Base-by-base conservation (phyloP, 2,113 vertebrate genomes). In the Colossoma macropomum region DNA sequence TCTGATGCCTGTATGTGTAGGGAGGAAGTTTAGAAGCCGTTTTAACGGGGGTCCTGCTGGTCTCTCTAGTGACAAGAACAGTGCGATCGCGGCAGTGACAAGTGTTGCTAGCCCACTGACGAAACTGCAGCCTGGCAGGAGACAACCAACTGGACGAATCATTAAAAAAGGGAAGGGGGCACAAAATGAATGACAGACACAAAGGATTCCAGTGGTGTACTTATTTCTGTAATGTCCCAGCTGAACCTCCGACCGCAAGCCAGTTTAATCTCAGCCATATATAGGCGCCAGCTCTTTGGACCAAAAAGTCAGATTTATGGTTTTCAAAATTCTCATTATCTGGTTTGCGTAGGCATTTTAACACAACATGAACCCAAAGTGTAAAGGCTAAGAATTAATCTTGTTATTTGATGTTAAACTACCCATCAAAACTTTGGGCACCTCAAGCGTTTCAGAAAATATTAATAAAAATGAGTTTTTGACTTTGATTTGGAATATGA, bases 211-310 rank as follows among this genome's bases (percentile, higher is more conserved):
- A 59, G 28, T 70, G 41, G 65, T 72, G 52, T 48, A 45, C 68
- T 77, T 84, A 84, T 84, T 84, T 78, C 70, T 84, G 78, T 78
- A 45, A 69, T 73, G 25, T 45, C 68, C 82, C 0, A 52, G 38
- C 75, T 78, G 66, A 84, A 84, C 68, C 79, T 78, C 82, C 68
- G 28, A 79, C 82, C 75, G 21, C 82, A 83, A 5, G 32, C 54
- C 54, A n/a, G 50, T 83, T 83, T 77, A 77, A 70, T 66, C 45
- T 45, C 50, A 71, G 81, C 74, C 59, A 63, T 52, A 56, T 77
- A 68, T 54, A 83, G 65, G 70, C 74, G n/a, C 27, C n/a, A 25
- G 56, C 30, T 34, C 63, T 70, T 71, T 77, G 48, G 52, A 56
- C 54, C 54, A 56, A 56, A 56, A 68, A 66, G 48, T 32, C 80